Evolutionary conservation across 2,113 vertebrate genomes (phyloP).

Genomic region (Smithornis capensis): DNA sequence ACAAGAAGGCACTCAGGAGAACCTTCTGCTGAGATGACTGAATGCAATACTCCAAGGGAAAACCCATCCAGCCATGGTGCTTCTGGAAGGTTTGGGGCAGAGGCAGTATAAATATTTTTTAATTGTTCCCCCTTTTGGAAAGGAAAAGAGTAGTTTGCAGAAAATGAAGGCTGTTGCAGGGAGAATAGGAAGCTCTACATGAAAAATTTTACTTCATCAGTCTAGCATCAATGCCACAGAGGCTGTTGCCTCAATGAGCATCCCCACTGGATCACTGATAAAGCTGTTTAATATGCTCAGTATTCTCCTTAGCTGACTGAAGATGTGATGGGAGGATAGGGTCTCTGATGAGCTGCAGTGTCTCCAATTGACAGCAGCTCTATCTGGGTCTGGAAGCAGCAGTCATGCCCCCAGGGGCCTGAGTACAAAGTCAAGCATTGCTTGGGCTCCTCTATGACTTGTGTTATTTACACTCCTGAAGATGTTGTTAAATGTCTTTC

Average conservation of each 20-base stretch:
- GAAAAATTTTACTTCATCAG: not conserved
- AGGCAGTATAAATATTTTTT: not conserved
- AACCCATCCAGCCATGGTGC: not conserved
- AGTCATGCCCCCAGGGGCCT: not conserved
- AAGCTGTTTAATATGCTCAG: not conserved
- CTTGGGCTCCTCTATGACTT: not conserved
- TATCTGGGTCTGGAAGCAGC: not conserved
- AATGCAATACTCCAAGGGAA: not conserved
- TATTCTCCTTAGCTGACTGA: not conserved
- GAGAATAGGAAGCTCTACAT: not conserved
- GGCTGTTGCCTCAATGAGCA: not conserved
- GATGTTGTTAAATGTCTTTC: not conserved
- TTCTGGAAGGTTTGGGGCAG: not conserved
- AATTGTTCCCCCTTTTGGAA: not conserved
- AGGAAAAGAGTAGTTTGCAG: not conserved
- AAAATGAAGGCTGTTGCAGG: accelerated
- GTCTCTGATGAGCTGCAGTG: not conserved
- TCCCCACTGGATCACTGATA: not conserved
- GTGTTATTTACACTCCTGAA: not conserved
- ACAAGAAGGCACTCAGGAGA: not conserved
- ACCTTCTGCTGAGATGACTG: not conserved
- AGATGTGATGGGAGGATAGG: accelerated
- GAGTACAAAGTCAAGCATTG: not conserved
- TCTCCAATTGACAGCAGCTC: not conserved
- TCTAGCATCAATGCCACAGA: not conserved